These are phyloP conservation scores for Garra rufa DNA, from an alignment of 2,113 vertebrate species.

Conservation along the genomic window DNA sequence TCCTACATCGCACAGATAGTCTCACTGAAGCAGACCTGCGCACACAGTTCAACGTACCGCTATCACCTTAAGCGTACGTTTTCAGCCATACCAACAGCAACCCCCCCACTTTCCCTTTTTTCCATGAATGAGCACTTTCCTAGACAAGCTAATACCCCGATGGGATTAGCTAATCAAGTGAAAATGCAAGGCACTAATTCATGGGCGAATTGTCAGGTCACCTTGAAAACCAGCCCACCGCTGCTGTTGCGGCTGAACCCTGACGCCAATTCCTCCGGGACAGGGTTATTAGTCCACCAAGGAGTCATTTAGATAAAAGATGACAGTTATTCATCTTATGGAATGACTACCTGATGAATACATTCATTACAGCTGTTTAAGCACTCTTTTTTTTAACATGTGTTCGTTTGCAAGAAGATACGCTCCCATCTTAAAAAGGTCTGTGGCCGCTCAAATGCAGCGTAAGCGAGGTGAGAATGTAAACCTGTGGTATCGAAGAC, in stretches of 20 bases:
- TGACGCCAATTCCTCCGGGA: constrained; percentile 43
- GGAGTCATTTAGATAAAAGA: constrained; percentile 46
- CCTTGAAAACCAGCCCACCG: constrained; percentile 48
- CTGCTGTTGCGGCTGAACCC: constrained; percentile 39
- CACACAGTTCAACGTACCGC: constrained; percentile 35
- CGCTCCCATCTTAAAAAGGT: constrained; percentile 19
- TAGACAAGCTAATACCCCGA: constrained; percentile 56
- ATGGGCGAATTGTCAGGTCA: constrained; percentile 56
- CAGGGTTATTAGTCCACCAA: constrained; percentile 54
- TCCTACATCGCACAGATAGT: constrained; percentile 36
- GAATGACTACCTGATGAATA: constrained; percentile 39
- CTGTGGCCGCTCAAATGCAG: not conserved
- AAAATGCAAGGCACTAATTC: constrained; percentile 60
- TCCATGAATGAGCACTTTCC: constrained; percentile 56
- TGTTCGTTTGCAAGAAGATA: not conserved
- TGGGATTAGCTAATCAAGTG: constrained; percentile 63
- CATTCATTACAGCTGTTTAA: not conserved
- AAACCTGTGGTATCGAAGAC: not conserved
- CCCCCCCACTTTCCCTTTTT: not conserved
- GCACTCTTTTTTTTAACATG: not conserved
- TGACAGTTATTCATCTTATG: constrained; percentile 39
- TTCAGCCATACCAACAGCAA: constrained; percentile 20
- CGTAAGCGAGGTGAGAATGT: constrained; percentile 12
- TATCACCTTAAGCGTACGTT: constrained; percentile 53
- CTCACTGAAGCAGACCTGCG: constrained; percentile 21